Evolutionary conservation across 2,888 invertebrate species (phyloP).

Genomic region (Orthosia gracilis): DNA sequence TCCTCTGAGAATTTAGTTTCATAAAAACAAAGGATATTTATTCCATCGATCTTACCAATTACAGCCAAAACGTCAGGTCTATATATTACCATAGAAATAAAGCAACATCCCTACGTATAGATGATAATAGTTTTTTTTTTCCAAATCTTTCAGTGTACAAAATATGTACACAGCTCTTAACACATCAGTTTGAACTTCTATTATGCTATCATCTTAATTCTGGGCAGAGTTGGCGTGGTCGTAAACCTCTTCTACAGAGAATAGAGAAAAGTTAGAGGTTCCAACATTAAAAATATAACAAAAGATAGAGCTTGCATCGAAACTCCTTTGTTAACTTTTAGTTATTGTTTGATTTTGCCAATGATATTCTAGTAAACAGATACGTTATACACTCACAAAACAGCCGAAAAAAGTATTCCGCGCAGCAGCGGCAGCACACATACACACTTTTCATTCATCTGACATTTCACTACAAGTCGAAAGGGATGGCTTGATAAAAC

Average conservation of each 20-base stretch:
- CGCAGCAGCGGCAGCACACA: too few relatives aligned
- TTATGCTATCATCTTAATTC: constrained; percentile 77
- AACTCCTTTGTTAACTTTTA: constrained; percentile 36
- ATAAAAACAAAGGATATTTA: too few relatives aligned
- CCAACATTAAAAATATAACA: constrained; percentile 34
- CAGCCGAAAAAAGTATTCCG: too few relatives aligned
- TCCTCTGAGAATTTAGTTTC: too few relatives aligned
- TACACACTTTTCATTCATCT: too few relatives aligned
- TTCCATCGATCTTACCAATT: neutral
- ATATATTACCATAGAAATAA: too few relatives aligned
- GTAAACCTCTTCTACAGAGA: constrained; percentile 74
- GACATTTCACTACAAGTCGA: too few relatives aligned
- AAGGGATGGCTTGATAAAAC: too few relatives aligned
- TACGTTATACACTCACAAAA: too few relatives aligned
- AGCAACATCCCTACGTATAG: neutral
- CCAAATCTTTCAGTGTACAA: neutral
- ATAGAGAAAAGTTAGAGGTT: constrained; percentile 52
- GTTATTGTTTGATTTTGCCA: constrained; percentile 29
- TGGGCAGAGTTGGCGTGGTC: constrained; percentile 73
- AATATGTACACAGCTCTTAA: constrained; percentile 64
- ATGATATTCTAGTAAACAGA: too few relatives aligned
- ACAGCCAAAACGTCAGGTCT: neutral
- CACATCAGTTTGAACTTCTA: constrained; percentile 67
- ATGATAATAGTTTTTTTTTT: neutral
- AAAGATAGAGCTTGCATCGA: constrained; percentile 24